Conservation (phyloP, 2,797 vertebrate species). For the Halcyon badia region DNA sequence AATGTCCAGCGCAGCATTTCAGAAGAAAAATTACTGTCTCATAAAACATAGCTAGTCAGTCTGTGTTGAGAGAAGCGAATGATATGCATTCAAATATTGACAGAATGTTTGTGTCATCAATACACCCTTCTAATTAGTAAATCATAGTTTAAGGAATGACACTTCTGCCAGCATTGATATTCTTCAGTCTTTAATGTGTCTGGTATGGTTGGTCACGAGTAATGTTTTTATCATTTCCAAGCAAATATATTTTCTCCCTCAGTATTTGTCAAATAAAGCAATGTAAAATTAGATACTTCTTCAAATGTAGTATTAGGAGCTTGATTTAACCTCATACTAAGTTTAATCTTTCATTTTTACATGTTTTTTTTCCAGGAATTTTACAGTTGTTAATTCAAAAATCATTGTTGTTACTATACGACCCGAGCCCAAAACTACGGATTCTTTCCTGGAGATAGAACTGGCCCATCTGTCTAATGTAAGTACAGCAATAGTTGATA, state of each 20-base stretch:
- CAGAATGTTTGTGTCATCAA: slow-evolving; percentile 29
- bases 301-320: neutral
- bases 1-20: neutral
- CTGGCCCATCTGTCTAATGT: slow-evolving; percentile 96
- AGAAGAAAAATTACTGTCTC: neutral
- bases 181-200: neutral
- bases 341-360: neutral
- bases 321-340: neutral
- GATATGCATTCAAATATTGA: slow-evolving; percentile 9
- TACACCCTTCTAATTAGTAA: slow-evolving; percentile 25
- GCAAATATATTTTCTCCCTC: neutral
- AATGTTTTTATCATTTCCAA: neutral
- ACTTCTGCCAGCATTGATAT: neutral
- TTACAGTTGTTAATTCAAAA: slow-evolving; percentile 97
- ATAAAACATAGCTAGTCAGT: neutral
- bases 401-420: slow-evolving; percentile 97
- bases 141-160: neutral
- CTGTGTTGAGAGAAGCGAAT: slow-evolving; percentile 9
- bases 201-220: neutral
- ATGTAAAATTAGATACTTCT: neutral
- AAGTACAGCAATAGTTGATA: slow-evolving; percentile 75
- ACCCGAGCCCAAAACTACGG: slow-evolving; percentile 91
- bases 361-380: slow-evolving; percentile 87
- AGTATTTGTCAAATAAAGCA: neutral
- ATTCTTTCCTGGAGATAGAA: slow-evolving; percentile 96